Evolutionary conservation across 1,140 invertebrate species (phyloP).

Genomic region (Kradibia gibbosae): DNA sequence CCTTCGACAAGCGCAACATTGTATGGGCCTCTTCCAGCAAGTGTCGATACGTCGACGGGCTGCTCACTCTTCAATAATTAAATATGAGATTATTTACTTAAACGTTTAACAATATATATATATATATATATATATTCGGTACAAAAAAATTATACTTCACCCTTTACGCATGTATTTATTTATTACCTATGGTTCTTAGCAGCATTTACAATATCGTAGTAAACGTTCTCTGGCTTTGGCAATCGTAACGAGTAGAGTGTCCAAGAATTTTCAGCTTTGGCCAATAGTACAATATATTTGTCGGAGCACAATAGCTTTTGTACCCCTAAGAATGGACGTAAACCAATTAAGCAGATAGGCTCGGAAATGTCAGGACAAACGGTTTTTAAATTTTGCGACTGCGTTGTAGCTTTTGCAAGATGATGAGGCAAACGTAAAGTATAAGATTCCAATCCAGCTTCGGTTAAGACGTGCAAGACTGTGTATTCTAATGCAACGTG

Average conservation of each 20-base stretch:
- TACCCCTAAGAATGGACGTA: conserved; percentile 82
- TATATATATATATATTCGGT: too few relatives aligned
- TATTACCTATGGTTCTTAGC: conserved; percentile 76
- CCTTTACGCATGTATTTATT: too few relatives aligned
- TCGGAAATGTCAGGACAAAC: conserved; percentile 76
- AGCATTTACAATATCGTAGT: conserved; percentile 79
- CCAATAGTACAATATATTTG: conserved; percentile 78
- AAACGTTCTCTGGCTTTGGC: conserved; percentile 76
- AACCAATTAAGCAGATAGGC: conserved; percentile 81
- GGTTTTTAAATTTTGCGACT: conserved; percentile 59
- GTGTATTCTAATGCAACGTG: conserved; percentile 79
- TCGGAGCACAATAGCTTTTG: conserved; percentile 77
- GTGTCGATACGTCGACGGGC: conserved; percentile 78
- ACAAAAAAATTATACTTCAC: too few relatives aligned
- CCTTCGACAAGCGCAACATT: conserved; percentile 73
- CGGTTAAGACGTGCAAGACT: conserved; percentile 83
- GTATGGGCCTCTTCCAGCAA: conserved; percentile 79
- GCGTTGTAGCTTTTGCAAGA: conserved; percentile 64
- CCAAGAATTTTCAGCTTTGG: conserved; percentile 77
- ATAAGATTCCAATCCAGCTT: conserved; percentile 85
- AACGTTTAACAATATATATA: not conserved
- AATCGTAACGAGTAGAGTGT: conserved; percentile 79
- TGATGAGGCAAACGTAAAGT: conserved; percentile 79
- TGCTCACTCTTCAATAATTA: conserved; percentile 56
- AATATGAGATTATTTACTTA: not conserved